Base-by-base conservation (phyloP, 2,888 invertebrate genomes). In the Hyposoter dolosus region DNA sequence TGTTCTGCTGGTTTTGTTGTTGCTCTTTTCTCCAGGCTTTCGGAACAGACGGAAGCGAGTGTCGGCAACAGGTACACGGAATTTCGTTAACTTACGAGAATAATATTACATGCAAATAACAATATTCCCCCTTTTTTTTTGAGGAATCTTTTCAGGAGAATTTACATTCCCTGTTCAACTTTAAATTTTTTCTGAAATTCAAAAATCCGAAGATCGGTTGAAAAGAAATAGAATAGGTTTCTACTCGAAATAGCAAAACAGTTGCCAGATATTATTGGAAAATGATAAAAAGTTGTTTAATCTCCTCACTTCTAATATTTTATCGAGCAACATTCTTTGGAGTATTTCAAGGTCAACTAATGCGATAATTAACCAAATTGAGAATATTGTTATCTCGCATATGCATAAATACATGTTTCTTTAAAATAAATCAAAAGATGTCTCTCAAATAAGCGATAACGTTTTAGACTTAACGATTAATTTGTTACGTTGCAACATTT, bases 361-460 rank as follows among this genome's bases (percentile, higher is more conserved):
- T 10, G 40, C 10, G 5, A 28, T 15, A 6, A 60, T 28, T 15
- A 4, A 23, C 28, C 15, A 28, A 60, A 50, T 50, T 50, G 47
- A 32, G 15, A 71, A 71, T 32, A 50, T 71, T 43, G 43, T 60
- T 19, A 56, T 15, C 19, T 15, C 23, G 60, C 17, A 9, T 45
- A 10, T n/a, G 28, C 28, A 45, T 75, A 28, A 63, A 23, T 17
- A 15, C 40, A 5, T 60, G 53, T 23, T 76, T 45, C 68, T 50
- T 56, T 56, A 9, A 0, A 50, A 83, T 83, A 83, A 74, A 77
- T 83, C 28, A 77, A 86, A 77, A 45, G 50, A 86, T 81, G 86
- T 86, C 86, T 83, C 81, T 83, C 78, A 86, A 86, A 83, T 81
- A 86, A 86, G 80, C 83, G 81, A 86, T 83, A 81, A 81, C 80